Conservation (phyloP, 2,888 invertebrate species). For the Sthenelais limicola region DNA sequence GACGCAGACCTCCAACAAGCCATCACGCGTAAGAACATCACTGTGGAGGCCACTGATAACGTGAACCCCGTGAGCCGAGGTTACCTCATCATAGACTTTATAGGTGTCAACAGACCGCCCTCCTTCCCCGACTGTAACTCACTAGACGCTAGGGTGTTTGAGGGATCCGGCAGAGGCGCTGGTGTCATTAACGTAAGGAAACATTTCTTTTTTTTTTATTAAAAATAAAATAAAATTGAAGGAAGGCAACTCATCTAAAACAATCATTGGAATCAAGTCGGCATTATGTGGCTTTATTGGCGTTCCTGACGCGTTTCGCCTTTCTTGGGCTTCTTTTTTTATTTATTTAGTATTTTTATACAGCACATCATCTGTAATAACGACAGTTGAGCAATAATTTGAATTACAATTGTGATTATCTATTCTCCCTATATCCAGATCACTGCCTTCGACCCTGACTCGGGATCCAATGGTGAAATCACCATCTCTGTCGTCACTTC, state of each 20-base stretch:
- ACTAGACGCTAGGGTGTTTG: constrained; percentile 36
- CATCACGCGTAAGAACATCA: constrained; percentile 84
- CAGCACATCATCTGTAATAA: no score
- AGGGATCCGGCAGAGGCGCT: constrained; percentile 28
- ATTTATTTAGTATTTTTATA: no score
- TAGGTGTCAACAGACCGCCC: constrained; percentile 53
- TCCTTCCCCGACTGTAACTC: constrained; percentile 46
- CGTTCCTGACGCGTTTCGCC: no score
- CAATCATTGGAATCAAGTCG: no score
- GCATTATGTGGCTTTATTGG: no score
- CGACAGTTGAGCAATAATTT: no score
- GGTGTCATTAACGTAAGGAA: constrained; percentile 48
- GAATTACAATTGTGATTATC: no score
- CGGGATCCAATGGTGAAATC: constrained; percentile 47
- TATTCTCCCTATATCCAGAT: constrained; percentile 43
- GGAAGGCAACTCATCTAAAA: no score
- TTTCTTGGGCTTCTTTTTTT: no score
- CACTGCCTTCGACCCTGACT: constrained; percentile 48
- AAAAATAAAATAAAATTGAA: no score
- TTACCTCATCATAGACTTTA: constrained; percentile 40
- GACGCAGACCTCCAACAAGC: constrained; percentile 52
- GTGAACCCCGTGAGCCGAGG: constrained; percentile 81
- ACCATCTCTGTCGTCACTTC: constrained; percentile 33
- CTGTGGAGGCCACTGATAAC: constrained; percentile 97
- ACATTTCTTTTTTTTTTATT: background rate